A percentile compares a stretch with the other conserved stretches of the same genome.
Conservation (phyloP, 2,797 vertebrate genomes). For the Micropoecilia bifurca region DNA sequence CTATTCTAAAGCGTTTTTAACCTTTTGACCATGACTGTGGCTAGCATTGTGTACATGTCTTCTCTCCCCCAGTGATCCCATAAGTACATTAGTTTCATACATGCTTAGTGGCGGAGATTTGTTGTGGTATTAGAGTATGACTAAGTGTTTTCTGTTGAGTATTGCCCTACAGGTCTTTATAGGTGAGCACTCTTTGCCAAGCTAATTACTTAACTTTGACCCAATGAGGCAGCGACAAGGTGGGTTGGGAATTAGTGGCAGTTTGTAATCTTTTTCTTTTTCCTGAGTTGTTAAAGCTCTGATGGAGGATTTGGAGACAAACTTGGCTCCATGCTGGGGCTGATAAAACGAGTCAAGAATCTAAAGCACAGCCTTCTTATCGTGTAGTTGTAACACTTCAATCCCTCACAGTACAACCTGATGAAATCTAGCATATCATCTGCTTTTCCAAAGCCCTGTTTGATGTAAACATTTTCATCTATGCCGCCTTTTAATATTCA, state of each 20-base stretch:
- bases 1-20: no score
- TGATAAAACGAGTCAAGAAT: constrained; percentile 9
- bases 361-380: constrained; percentile 25
- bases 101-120: constrained; percentile 34
- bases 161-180: constrained; percentile 9
- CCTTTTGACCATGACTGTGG: not conserved
- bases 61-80: constrained; percentile 3
- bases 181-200: constrained; percentile 47
- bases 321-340: constrained; percentile 8
- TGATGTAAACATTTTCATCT: not conserved
- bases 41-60: not conserved
- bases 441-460: not conserved
- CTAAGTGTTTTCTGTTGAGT: constrained; percentile 30
- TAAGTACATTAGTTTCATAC: constrained; percentile 36
- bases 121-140: constrained; percentile 15
- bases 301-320: constrained; percentile 35
- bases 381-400: constrained; percentile 25
- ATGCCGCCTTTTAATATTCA: not conserved
- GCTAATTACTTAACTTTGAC: constrained; percentile 67
- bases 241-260: constrained; percentile 26
- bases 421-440: not conserved
- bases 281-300: constrained; percentile 19
- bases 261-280: constrained; percentile 31
- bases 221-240: constrained; percentile 32
- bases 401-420: constrained; percentile 17